Base-by-base conservation (phyloP, 2,113 vertebrate species). In the Oryzias woworae region DNA sequence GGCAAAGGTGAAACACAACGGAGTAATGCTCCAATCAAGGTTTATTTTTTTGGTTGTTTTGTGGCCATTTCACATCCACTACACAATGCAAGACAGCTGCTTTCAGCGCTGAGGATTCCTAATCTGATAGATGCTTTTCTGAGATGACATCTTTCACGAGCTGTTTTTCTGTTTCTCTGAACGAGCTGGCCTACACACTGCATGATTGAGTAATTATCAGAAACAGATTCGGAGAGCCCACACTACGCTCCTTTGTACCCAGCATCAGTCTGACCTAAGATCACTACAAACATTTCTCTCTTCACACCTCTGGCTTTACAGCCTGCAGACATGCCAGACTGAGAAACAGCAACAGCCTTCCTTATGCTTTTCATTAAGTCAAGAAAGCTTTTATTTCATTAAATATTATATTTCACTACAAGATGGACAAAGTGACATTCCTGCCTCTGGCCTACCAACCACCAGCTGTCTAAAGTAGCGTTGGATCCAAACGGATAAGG, bases 191-290 rank as follows among this genome's bases (percentile, higher is more conserved):
- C 70, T 63, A 68, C 6, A 43, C 69, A 79, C 64, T 55, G 47
- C 76, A 73, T 62, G 78, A 86, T 70, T 76, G 75, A 78, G 68
- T 81, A 89, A 90, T 89, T 90, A 89, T 66, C 31, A 71, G 77
- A 68, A 72, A 77, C 57, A 76, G 64, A 80, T 73, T 77, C 67
- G n/a, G 69, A 51, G 22, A 67, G 63, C 69, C 46, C 73, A 66
- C 51, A 64, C 67, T 53, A 73, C 58, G 62, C 71, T 60, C 69
- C 59, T 85, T 84, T 80, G 71, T 87, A 69, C 79, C 55, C 1
- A 46, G 67, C 63, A 75, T 73, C 67, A 75, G 58, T 59, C 60
- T 59, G 57, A 24, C 45, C 71, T 66, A 7, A 14, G 46, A 82
- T 86, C 83, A 79, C 87, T 80, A 88, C 52, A 83, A 73, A 51